Evolutionary conservation across 2,113 vertebrate genomes (phyloP).

Genomic region (Prunella fulvescens): DNA sequence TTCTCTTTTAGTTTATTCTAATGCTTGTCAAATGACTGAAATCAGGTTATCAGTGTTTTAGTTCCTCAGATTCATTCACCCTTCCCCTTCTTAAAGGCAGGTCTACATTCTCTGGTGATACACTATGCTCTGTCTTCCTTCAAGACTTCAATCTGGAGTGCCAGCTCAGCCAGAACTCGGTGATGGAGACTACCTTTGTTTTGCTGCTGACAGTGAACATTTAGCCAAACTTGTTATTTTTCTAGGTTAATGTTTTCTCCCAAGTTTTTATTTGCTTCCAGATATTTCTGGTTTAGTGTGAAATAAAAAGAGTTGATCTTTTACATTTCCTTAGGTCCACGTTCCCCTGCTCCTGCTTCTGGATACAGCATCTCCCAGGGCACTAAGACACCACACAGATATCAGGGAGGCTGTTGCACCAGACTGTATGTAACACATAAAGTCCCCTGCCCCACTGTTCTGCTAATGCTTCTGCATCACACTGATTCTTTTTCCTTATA

Average conservation of each 20-base stretch:
- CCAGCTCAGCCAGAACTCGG: not conserved
- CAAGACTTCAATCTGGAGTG: not conserved
- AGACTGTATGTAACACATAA: not conserved
- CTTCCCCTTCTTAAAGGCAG: not conserved
- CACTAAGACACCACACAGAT: not conserved
- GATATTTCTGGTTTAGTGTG: not conserved
- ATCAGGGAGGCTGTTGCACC: not conserved
- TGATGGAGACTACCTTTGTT: not conserved
- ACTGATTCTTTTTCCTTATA: not conserved
- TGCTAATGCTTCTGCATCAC: not conserved
- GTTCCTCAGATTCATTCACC: not conserved
- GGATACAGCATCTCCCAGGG: not conserved
- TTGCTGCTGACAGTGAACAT: not conserved
- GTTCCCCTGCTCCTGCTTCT: not conserved
- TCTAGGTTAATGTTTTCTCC: not conserved
- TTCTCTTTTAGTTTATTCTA: not conserved
- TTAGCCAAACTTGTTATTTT: not conserved
- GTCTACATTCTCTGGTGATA: not conserved
- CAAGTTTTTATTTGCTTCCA: not conserved
- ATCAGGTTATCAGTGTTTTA: not conserved
- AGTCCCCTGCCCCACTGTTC: not conserved
- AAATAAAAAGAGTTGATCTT: not conserved
- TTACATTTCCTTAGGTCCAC: not conserved
- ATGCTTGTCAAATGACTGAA: not conserved
- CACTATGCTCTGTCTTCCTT: not conserved